A percentile compares a stretch with the other conserved stretches of the same genome.
Evolutionary conservation across 2,888 invertebrate genomes (phyloP).

Genomic region (Electrophaes corylata): DNA sequence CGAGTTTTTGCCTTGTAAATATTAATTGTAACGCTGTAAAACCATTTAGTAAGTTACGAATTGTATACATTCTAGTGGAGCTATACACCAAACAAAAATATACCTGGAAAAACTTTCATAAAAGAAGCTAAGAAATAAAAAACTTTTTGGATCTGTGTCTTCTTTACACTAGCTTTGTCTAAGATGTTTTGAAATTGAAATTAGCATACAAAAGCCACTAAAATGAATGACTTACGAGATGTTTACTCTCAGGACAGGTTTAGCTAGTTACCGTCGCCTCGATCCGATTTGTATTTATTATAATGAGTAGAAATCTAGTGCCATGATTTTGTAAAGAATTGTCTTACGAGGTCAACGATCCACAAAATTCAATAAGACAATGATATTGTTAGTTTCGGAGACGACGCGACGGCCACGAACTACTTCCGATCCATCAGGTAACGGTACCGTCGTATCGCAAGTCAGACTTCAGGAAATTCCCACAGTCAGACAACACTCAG

Average conservation of each 20-base stretch:
- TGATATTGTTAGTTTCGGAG: constrained; percentile 30
- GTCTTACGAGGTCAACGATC: constrained; percentile 33
- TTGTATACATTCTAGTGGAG: too few relatives aligned
- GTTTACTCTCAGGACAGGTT: constrained; percentile 11
- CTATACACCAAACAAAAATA: constrained; percentile 1
- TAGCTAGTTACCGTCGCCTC: not conserved
- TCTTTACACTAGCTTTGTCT: constrained; percentile 16
- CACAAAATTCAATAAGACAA: constrained; percentile 35
- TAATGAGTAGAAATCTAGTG: constrained; percentile 9
- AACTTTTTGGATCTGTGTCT: constrained; percentile 4
- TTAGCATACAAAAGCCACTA: constrained; percentile 32
- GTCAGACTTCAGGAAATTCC: constrained; percentile 18
- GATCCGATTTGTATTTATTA: not conserved
- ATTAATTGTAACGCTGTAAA: too few relatives aligned
- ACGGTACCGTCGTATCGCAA: constrained; percentile 34
- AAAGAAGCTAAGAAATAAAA: too few relatives aligned
- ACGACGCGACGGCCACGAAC: constrained; percentile 22
- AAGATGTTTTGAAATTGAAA: constrained; percentile 21
- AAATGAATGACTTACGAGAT: constrained; percentile 11
- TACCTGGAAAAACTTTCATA: too few relatives aligned
- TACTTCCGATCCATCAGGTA: constrained; percentile 31
- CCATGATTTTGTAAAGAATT: constrained; percentile 14
- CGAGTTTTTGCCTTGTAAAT: too few relatives aligned
- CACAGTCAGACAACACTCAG: constrained; percentile 18
- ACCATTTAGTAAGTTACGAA: too few relatives aligned